Conservation (phyloP, 2,797 vertebrate species). For the Brachyrhaphis roseni region DNA sequence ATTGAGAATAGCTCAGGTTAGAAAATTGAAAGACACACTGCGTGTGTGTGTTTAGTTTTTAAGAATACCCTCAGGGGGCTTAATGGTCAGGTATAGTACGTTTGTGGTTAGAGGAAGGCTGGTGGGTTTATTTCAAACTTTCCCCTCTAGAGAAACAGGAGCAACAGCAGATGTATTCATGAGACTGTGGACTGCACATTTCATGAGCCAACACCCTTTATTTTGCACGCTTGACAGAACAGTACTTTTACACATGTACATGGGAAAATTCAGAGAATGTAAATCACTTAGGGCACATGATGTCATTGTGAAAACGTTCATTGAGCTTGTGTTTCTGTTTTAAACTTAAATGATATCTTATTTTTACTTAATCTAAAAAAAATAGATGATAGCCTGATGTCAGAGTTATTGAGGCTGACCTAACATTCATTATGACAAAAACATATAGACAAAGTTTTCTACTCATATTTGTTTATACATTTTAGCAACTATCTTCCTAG, state of each 20-base stretch:
- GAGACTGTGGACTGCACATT: background rate
- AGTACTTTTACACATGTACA: constrained; percentile 27
- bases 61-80: constrained; percentile 29
- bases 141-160: constrained; percentile 18
- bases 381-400: background rate
- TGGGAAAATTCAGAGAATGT: constrained; percentile 46
- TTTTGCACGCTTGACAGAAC: constrained; percentile 45
- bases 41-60: constrained; percentile 27
- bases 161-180: constrained; percentile 11
- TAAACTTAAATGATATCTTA: background rate
- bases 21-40: background rate
- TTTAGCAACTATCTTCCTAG: background rate
- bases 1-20: no score
- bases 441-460: background rate
- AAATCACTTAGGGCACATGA: constrained; percentile 16
- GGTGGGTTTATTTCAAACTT: constrained; percentile 52
- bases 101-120: constrained; percentile 49
- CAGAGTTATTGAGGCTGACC: background rate
- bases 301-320: background rate
- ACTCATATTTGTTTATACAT: background rate
- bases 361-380: background rate
- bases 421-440: background rate
- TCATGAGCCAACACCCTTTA: constrained; percentile 32
- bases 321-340: background rate
- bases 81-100: background rate